Evolutionary conservation across 2,113 vertebrate species (phyloP).

Genomic region (Saimiri boliviensis): DNA sequence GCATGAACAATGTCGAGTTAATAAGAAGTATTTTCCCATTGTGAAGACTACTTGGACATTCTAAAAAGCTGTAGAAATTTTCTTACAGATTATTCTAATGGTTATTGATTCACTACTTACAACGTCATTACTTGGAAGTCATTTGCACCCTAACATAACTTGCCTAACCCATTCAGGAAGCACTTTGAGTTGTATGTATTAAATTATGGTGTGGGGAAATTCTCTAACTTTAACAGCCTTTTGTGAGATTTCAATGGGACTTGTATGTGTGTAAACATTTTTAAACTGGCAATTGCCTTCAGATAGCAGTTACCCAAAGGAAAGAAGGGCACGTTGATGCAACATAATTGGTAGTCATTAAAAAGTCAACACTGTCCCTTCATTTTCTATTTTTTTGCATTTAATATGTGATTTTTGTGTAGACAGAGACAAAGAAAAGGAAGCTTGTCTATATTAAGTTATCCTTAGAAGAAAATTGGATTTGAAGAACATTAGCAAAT

Average conservation of each 20-base stretch:
- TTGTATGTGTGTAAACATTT: not conserved
- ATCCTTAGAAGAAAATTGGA: slow-evolving; percentile 58
- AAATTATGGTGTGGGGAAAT: not conserved
- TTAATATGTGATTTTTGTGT: slow-evolving; percentile 48
- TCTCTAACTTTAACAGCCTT: slow-evolving; percentile 10
- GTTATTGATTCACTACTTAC: not conserved
- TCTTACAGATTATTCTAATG: not conserved
- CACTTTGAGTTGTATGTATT: not conserved
- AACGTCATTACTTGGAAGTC: slow-evolving; percentile 1
- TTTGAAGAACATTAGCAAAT: slow-evolving; percentile 45
- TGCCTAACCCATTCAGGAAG: not conserved
- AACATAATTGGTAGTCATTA: not conserved
- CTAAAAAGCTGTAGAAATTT: not conserved
- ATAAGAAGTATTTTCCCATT: not conserved
- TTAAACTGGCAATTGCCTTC: not conserved
- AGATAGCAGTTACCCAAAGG: not conserved
- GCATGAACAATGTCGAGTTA: not conserved
- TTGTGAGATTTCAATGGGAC: slow-evolving; percentile 14
- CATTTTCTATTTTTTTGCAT: not conserved
- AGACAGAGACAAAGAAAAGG: slow-evolving; percentile 46
- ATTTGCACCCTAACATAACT: not conserved
- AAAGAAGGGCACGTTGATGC: not conserved
- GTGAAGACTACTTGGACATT: not conserved
- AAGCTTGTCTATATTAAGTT: slow-evolving; percentile 53
- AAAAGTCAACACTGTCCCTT: slow-evolving; percentile 30